Conservation (phyloP, 2,113 vertebrate genomes). For the Phoenicopterus ruber region DNA sequence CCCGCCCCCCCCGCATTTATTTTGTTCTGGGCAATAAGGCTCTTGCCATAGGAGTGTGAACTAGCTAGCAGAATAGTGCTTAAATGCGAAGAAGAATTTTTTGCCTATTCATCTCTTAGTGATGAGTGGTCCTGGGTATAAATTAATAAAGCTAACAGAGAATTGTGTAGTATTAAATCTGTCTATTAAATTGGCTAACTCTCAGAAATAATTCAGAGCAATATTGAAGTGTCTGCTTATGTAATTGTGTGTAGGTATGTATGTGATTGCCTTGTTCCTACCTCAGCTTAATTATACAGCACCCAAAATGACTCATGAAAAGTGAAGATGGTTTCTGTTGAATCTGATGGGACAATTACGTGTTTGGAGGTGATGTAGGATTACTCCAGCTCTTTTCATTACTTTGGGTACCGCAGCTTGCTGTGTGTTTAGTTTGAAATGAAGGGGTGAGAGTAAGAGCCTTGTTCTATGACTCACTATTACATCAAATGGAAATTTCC, state of each 20-base stretch:
- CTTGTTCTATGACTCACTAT: background rate
- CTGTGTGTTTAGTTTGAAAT: background rate
- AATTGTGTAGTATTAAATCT: background rate
- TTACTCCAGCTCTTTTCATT: background rate
- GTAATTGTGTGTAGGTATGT: background rate
- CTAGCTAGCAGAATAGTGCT: background rate
- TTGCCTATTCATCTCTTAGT: background rate
- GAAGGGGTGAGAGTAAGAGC: background rate
- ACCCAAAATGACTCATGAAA: background rate
- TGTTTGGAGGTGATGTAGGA: background rate
- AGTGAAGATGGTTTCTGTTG: background rate
- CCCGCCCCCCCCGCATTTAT: background rate
- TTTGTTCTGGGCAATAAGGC: background rate
- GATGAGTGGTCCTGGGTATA: background rate
- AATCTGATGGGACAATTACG: background rate
- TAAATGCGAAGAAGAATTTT: background rate
- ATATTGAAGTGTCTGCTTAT: background rate
- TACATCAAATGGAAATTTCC: background rate
- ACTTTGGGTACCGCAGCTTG: background rate
- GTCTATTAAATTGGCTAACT: background rate
- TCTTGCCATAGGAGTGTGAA: background rate
- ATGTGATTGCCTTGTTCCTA: background rate
- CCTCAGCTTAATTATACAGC: background rate
- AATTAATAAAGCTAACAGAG: background rate
- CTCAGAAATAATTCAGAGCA: background rate